phyloP scores from a whole-genome alignment of 2,113 vertebrate species.

The Chaenogobius annularis region DNA sequence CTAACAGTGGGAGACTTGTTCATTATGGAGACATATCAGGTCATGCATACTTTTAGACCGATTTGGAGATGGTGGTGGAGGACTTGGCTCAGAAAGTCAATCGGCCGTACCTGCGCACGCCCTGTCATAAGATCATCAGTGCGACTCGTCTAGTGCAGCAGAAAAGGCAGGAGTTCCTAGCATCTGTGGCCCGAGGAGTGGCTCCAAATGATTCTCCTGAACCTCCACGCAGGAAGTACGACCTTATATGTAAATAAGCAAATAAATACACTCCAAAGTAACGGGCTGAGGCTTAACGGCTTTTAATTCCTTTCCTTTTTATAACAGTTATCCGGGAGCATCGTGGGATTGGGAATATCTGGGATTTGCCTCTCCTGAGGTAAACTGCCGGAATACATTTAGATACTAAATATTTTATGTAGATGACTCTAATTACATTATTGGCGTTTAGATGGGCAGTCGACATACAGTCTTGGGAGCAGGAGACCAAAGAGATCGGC shows the following conservation, averaged over 20 bases:
- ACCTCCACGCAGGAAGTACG: slow-evolving; percentile 89
- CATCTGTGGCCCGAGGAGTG: slow-evolving; percentile 93
- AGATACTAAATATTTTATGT: slow-evolving; percentile 2
- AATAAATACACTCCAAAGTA: neutral
- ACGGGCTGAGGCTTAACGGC: neutral
- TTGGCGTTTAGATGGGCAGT: slow-evolving; percentile 70
- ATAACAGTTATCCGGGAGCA: slow-evolving; percentile 91
- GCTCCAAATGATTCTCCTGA: slow-evolving; percentile 97
- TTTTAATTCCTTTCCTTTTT: neutral
- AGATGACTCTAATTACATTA: slow-evolving; percentile 48
- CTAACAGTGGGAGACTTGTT: neutral
- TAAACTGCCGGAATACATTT: slow-evolving; percentile 62
- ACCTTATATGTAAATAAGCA: neutral
- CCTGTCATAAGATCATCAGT: slow-evolving; percentile 95
- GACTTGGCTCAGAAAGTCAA: slow-evolving; percentile 99
- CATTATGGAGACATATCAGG: neutral
- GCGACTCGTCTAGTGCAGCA: slow-evolving; percentile 96
- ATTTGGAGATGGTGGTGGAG: slow-evolving; percentile 98
- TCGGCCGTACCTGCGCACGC: slow-evolving; percentile 96
- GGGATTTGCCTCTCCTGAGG: slow-evolving; percentile 96
- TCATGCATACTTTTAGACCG: slow-evolving; percentile 79
- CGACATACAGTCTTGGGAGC: slow-evolving; percentile 64
- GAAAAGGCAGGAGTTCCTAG: slow-evolving; percentile 96
- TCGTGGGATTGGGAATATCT: slow-evolving; percentile 99
- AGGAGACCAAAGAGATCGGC: slow-evolving; percentile 65